Base-by-base conservation (phyloP, 2,888 invertebrate species). In the Leptodirus hochenwartii region DNA sequence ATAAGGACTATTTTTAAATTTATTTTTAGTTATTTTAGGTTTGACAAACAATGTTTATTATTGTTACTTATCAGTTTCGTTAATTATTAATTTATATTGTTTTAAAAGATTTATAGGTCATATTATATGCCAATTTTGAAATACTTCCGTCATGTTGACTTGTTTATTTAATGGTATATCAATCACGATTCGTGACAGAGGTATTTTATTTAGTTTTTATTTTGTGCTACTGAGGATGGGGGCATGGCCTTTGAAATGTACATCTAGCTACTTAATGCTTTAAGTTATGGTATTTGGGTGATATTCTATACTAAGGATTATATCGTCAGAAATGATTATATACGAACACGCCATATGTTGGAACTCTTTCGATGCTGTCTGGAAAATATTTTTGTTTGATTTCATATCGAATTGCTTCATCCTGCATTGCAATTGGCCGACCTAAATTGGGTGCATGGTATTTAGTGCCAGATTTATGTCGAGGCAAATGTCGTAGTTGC, bases 401-500 rank as follows among this genome's bases (percentile, higher is more conserved):
- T 36, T 75, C 71, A 27, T 70, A 66, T 15, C 71, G 63, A 29
- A 71, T 66, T 3, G 68, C 66, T 5, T 68, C 59, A 43, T 79
- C 79, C 37, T 71, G 70, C 62, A 79, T 67, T 1, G 81, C 78
- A 24, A 82, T 62, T 2, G 85, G 85, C 27, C 85, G 59, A 28
- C 73, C 71, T 12, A 67, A 57, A 40, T 69, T 74, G 1, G 66
- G 66, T 14, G 65, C 60, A 39, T 68, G 65, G 22, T 63, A 62
- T 46, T 73, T 69, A 1, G 64, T 64, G 6, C 79, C 76, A 3
- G 71, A 72, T 44, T 82, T 78, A 47, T 78, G 72, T 22, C 90
- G 67, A 1, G 93, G 87, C 34, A 87, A 62, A 50, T 91, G 90
- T 22, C 91, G 67, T 31, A 84, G 59, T 46, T 81, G 77, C 67